A percentile compares a stretch with the other conserved stretches of the same genome.
These are phyloP conservation scores for Regulus satrapa DNA, from an alignment of 2,113 vertebrate species.

Conservation along the genomic window DNA sequence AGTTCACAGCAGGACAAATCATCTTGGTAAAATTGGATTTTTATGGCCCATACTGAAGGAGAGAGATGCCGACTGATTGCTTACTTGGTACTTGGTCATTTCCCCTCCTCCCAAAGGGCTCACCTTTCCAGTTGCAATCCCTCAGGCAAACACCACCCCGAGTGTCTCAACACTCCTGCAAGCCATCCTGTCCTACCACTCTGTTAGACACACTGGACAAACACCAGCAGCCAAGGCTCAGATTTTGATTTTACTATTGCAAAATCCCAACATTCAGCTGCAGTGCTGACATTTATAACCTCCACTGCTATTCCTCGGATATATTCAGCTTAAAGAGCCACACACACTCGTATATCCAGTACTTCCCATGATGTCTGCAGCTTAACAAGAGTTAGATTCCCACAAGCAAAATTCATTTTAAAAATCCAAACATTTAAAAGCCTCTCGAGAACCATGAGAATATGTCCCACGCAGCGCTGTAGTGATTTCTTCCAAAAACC, in stretches of 20 bases:
- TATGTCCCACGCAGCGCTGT: background rate
- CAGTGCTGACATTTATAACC: background rate
- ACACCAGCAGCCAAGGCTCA: background rate
- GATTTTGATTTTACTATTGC: background rate
- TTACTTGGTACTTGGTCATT: background rate
- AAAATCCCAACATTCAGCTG: background rate
- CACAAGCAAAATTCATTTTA: background rate
- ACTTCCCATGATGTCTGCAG: background rate
- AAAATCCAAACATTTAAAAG: background rate
- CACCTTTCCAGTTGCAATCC: background rate
- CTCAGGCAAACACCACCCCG: background rate
- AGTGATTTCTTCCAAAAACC: background rate
- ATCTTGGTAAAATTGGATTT: background rate
- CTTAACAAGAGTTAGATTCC: background rate
- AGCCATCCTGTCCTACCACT: no score
- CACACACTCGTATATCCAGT: background rate
- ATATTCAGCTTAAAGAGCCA: background rate
- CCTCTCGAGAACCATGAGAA: background rate
- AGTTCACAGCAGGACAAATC: background rate
- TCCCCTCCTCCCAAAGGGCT: background rate
- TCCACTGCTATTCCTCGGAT: background rate
- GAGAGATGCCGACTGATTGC: background rate
- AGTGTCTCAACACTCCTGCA: background rate
- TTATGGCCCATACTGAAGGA: background rate
- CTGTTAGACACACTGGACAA: background rate